Evolutionary conservation across 2,888 invertebrate species (phyloP).

Genomic region (Aquatica leii): DNA sequence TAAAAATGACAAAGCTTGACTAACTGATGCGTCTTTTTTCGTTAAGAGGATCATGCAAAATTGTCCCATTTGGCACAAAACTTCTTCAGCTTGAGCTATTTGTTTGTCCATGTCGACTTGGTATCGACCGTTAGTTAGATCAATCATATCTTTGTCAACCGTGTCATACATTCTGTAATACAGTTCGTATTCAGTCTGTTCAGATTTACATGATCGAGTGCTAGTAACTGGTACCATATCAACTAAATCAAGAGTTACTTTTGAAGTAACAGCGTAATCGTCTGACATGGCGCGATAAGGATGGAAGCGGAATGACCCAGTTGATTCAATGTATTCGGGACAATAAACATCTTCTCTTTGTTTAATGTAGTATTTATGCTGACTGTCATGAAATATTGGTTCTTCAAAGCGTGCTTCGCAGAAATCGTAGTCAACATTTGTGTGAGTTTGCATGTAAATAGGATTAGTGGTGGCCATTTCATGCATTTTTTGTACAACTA

Average conservation of each 20-base stretch:
- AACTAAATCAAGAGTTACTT: constrained; percentile 56
- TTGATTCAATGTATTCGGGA: constrained; percentile 45
- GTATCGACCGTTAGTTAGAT: constrained; percentile 55
- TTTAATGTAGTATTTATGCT: constrained; percentile 44
- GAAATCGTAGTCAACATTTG: constrained; percentile 45
- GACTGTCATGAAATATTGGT: constrained; percentile 45
- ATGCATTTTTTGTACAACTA: constrained; percentile 51
- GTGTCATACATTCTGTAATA: constrained; percentile 45
- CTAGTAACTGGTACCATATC: constrained; percentile 42
- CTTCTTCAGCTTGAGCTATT: constrained; percentile 47
- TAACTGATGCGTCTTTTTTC: constrained; percentile 50
- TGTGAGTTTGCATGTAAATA: constrained; percentile 53
- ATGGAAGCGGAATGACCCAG: constrained; percentile 46
- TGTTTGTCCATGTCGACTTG: constrained; percentile 46
- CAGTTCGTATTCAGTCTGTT: constrained; percentile 45
- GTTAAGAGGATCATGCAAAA: constrained; percentile 56
- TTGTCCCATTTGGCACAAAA: constrained; percentile 53
- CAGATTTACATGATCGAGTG: constrained; percentile 35
- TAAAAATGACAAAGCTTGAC: constrained; percentile 55
- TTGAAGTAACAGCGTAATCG: constrained; percentile 56
- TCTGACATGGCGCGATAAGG: constrained; percentile 50
- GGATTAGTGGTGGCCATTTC: constrained; percentile 52
- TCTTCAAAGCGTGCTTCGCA: constrained; percentile 52
- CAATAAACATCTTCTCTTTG: constrained; percentile 39
- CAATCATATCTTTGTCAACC: constrained; percentile 42